phyloP scores from a whole-genome alignment of 2,113 vertebrate species.

The Paramisgurnus dabryanus region DNA sequence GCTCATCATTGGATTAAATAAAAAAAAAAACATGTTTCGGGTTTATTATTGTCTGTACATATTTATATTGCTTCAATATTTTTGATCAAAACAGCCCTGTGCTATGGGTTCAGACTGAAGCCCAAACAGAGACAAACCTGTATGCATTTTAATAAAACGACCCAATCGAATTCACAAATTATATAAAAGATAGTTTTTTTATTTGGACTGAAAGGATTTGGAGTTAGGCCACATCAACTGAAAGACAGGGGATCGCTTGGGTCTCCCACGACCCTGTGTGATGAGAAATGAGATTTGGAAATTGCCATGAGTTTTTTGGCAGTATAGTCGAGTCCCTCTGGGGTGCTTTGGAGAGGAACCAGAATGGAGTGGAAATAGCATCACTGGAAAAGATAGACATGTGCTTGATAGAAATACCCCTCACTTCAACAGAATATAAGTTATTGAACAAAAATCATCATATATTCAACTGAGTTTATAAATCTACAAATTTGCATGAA shows the following conservation, averaged over 20 bases:
- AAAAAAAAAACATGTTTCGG: background rate
- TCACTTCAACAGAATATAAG: too few species aligned
- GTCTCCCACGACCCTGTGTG: constrained; percentile 19
- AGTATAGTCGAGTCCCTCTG: constrained; percentile 9
- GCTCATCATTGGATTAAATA: background rate
- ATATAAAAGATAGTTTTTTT: too few species aligned
- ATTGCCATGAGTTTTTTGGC: constrained; percentile 36
- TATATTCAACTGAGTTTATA: too few species aligned
- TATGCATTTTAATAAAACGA: too few species aligned
- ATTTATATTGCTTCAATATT: too few species aligned
- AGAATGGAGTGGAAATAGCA: constrained; percentile 27
- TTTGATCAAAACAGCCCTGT: too few species aligned
- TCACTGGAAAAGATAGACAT: constrained; percentile 13
- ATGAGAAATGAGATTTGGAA: constrained; percentile 33
- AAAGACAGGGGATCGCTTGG: background rate
- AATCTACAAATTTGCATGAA: too few species aligned
- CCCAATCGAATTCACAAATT: too few species aligned
- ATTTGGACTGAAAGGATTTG: background rate
- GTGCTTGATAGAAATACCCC: background rate
- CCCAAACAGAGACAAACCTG: too few species aligned
- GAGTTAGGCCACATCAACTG: constrained; percentile 22
- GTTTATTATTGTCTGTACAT: too few species aligned
- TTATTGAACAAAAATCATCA: too few species aligned
- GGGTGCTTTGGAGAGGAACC: constrained; percentile 17
- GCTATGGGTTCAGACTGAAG: too few species aligned